These are phyloP conservation scores for Umimayanthus kanabou DNA, from an alignment of 92 coral and sea anemone genomes.

Conservation along the genomic window DNA sequence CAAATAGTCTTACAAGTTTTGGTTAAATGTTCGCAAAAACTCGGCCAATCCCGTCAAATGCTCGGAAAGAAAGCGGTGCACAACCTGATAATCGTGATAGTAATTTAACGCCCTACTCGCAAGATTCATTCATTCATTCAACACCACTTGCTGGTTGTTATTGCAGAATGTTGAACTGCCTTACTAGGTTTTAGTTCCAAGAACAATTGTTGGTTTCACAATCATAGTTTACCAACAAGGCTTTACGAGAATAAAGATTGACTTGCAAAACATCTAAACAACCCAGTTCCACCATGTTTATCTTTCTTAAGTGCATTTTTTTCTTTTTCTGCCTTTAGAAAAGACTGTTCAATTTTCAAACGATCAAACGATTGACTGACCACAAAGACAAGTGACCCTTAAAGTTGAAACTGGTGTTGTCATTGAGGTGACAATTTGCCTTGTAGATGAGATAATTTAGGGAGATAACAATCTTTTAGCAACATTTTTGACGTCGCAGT, in stretches of 20 bases:
- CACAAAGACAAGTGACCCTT: constrained; percentile 31
- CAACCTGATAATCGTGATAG: too few species aligned
- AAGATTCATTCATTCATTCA: not conserved
- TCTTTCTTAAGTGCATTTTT: not conserved
- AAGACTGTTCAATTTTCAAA: not conserved
- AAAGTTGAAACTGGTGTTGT: constrained; percentile 27
- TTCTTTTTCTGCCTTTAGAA: not conserved
- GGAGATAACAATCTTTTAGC: not conserved
- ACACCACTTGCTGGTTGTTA: not conserved
- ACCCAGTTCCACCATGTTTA: not conserved
- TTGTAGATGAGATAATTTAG: constrained; percentile 35
- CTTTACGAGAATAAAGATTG: not conserved
- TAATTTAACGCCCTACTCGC: not conserved
- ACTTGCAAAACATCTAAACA: too few species aligned
- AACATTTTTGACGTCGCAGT: not conserved
- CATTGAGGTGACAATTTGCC: constrained; percentile 29
- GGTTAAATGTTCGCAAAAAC: too few species aligned
- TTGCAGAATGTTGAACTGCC: not conserved
- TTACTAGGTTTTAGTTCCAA: not conserved
- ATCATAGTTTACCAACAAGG: not conserved
- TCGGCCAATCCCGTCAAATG: too few species aligned
- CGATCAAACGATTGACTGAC: constrained; percentile 25
- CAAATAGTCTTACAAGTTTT: too few species aligned
- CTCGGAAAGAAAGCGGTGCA: too few species aligned
- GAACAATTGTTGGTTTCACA: too few species aligned